phyloP scores from a whole-genome alignment of 2,113 vertebrate species.

The Pachyramphus minor region DNA sequence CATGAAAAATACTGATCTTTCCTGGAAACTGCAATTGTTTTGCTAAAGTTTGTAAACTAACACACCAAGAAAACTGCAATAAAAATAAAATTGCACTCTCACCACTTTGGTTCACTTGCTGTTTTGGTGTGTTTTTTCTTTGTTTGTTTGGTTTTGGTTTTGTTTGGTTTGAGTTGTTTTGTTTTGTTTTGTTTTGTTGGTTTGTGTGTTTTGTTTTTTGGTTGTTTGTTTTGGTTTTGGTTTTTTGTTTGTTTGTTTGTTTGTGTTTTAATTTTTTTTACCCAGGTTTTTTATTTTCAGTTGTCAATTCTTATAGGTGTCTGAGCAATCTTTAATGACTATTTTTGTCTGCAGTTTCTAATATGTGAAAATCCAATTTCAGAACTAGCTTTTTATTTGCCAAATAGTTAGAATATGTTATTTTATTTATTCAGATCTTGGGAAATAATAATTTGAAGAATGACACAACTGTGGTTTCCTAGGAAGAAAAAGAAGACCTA shows the following conservation, averaged over 20 bases:
- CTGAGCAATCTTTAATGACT: background rate
- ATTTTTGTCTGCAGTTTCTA: background rate
- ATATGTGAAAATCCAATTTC: background rate
- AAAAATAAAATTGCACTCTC: background rate
- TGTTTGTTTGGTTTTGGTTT: too few relatives aligned
- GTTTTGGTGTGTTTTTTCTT: too few relatives aligned
- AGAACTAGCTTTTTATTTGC: background rate
- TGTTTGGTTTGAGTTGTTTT: background rate
- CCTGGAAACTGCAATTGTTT: background rate
- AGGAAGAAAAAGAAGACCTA: background rate
- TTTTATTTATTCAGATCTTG: background rate
- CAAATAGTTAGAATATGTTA: background rate
- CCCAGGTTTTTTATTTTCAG: background rate
- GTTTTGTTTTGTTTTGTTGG: background rate
- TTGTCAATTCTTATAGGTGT: background rate
- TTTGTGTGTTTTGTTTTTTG: too few relatives aligned
- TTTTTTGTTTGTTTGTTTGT: background rate
- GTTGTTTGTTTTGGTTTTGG: too few relatives aligned
- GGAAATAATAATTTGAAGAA: background rate
- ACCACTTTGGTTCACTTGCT: background rate
- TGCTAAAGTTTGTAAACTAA: background rate
- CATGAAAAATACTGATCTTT: background rate
- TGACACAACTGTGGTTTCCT: background rate
- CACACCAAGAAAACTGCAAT: background rate
- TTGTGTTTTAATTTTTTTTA: too few relatives aligned